Conservation (phyloP, 1,140 invertebrate species). For the Drosophila orena region DNA sequence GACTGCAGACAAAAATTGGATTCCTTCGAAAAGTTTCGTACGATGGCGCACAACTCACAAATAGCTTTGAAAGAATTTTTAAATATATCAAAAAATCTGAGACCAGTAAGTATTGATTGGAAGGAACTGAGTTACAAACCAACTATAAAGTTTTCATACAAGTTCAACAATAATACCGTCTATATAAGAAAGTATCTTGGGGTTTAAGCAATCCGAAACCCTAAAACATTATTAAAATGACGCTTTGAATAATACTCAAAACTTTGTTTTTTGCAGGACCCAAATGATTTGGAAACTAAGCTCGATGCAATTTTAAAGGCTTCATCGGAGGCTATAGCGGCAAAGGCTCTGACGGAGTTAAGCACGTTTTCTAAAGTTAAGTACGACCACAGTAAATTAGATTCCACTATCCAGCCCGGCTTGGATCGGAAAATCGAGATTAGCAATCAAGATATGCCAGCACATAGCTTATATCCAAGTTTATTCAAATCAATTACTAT, state of each 20-base stretch:
- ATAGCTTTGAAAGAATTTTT: conserved; percentile 67
- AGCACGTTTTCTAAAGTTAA: conserved; percentile 77
- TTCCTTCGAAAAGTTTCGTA: conserved; percentile 78
- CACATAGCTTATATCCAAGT: conserved; percentile 50
- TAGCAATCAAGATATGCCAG: conserved; percentile 33
- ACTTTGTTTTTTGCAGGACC: conserved; percentile 39
- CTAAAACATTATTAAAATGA: too few species aligned
- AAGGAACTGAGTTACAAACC: too few species aligned
- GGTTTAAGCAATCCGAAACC: too few species aligned
- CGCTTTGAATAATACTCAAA: neutral
- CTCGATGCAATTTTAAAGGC: conserved; percentile 72
- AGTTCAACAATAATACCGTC: too few species aligned
- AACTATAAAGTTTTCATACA: too few species aligned
- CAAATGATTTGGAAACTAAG: conserved; percentile 58
- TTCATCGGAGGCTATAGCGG: conserved; percentile 82
- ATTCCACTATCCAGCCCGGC: conserved; percentile 17
- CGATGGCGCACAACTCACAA: conserved; percentile 74
- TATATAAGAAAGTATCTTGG: too few species aligned
- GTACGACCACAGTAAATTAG: conserved; percentile 54
- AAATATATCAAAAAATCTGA: conserved; percentile 37
- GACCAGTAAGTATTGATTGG: conserved; percentile 52
- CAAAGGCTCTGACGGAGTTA: conserved; percentile 81
- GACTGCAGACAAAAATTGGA: conserved; percentile 71
- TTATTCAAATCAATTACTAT: conserved; percentile 46
- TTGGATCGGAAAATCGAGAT: conserved; percentile 39